Evolutionary conservation across 2,797 vertebrate species (phyloP).

Genomic region (Enteromius fasciolatus): DNA sequence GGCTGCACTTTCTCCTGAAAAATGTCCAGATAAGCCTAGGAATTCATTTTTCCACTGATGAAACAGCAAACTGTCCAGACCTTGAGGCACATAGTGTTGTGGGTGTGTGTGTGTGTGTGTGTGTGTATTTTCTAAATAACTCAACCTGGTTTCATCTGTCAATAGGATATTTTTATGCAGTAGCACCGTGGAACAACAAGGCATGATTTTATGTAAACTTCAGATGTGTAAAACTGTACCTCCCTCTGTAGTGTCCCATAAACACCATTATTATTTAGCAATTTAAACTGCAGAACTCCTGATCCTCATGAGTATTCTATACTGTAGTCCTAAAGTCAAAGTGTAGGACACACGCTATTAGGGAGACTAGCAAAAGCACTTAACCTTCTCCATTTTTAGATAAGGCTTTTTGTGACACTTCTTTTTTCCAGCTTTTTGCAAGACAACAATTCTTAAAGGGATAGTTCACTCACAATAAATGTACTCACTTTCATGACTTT

Average conservation of each 20-base stretch:
- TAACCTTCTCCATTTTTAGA: background rate
- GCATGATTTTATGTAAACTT: background rate
- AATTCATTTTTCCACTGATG: constrained; percentile 13
- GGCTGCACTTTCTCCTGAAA: background rate
- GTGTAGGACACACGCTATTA: background rate
- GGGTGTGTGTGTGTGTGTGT: background rate
- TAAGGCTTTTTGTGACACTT: background rate
- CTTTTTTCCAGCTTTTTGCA: background rate
- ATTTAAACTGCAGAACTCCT: background rate
- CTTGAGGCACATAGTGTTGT: background rate
- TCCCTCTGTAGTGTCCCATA: background rate
- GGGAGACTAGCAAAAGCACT: background rate
- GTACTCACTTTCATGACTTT: background rate
- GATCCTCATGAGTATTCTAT: background rate
- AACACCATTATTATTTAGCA: background rate
- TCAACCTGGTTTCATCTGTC: background rate
- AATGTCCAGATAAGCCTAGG: constrained; percentile 5
- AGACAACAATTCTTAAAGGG: background rate
- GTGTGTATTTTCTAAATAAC: background rate
- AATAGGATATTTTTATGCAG: background rate
- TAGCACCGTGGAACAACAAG: background rate
- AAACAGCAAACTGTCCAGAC: constrained; percentile 16
- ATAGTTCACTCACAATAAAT: background rate
- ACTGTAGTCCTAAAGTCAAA: background rate
- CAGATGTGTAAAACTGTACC: background rate